A percentile compares a stretch with the other conserved stretches of the same genome.
Conservation (phyloP, 2,113 vertebrate species). For the Hepsetus odoe region DNA sequence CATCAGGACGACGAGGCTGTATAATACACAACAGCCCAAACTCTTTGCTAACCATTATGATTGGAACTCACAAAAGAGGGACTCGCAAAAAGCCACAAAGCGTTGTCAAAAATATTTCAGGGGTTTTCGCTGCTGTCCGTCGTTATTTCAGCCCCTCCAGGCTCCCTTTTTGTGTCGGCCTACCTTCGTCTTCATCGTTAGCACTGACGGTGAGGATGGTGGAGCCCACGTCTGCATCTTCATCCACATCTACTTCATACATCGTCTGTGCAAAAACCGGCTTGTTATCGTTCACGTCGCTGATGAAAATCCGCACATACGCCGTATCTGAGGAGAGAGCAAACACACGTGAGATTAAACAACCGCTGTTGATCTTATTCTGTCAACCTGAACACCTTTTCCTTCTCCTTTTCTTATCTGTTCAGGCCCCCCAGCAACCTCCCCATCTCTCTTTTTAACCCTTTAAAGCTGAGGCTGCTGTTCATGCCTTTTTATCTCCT, state of each 20-base stretch:
- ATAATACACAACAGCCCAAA: background rate
- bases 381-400: slow-evolving; percentile 70
- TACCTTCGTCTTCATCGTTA: slow-evolving; percentile 87
- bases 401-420: slow-evolving; percentile 40
- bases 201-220: slow-evolving; percentile 82
- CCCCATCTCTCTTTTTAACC: background rate
- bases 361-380: slow-evolving; percentile 69
- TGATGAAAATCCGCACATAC: slow-evolving; percentile 84
- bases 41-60: background rate
- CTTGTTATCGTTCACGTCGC: slow-evolving; percentile 89
- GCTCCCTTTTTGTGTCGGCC: slow-evolving; percentile 16
- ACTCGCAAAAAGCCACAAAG: background rate
- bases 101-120: background rate
- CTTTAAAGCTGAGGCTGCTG: background rate
- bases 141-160: background rate
- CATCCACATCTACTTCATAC: slow-evolving; percentile 82
- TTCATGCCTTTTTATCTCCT: background rate
- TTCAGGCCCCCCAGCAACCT: background rate
- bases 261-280: slow-evolving; percentile 77
- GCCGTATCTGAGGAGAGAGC: slow-evolving; percentile 77
- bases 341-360: slow-evolving; percentile 44
- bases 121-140: background rate
- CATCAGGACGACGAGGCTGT: background rate
- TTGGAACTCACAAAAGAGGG: background rate
- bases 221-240: slow-evolving; percentile 84